Conservation (phyloP, 2,113 vertebrate genomes). For the Chauna torquata region DNA sequence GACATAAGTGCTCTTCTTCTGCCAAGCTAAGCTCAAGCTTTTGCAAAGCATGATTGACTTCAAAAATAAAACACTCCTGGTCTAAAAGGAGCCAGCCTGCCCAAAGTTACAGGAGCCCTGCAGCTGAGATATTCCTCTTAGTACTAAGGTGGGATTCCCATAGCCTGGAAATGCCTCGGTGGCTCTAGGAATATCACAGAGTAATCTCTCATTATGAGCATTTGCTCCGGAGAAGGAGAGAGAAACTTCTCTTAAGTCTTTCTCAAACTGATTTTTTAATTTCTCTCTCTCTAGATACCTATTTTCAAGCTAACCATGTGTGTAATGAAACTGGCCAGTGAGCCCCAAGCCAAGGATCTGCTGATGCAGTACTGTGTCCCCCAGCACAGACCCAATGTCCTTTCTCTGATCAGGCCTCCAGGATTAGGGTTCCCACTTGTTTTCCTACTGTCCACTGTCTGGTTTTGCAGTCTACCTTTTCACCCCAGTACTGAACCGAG, state of each 20-base stretch:
- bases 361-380: neutral
- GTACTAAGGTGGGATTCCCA: neutral
- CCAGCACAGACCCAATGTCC: neutral
- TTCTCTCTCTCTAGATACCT: neutral
- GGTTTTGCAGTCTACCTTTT: neutral
- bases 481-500: rapidly evolving
- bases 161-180: neutral
- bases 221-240: neutral
- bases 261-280: neutral
- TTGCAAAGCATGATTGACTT: neutral
- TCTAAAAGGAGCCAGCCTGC: neutral
- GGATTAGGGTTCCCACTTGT: neutral
- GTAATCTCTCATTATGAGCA: neutral
- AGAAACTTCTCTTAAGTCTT: neutral
- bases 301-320: neutral
- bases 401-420: neutral
- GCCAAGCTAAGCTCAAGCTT: neutral
- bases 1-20: constrained; percentile 22
- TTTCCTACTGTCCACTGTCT: neutral
- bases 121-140: neutral
- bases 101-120: neutral
- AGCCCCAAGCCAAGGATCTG: neutral
- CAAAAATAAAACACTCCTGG: neutral
- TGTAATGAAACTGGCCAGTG: neutral
- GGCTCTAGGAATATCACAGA: neutral